Evolutionary conservation across 30 jellyfish, hydroid and myxozoan genomes (phyloP), one percentile per base, ranked within the genome.

Genomic region (Mastigias papua): DNA sequence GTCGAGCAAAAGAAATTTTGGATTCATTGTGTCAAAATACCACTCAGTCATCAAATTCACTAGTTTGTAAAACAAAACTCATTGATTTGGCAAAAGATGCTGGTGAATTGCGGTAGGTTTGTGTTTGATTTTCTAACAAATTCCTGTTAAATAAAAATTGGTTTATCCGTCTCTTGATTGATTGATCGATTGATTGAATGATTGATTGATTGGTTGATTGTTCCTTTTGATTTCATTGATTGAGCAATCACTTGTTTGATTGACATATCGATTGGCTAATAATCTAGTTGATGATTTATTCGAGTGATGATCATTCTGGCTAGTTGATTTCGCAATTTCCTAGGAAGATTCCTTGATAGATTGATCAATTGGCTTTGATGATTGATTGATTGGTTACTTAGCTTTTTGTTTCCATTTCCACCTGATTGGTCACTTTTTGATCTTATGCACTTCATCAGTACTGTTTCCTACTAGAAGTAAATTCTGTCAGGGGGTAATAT

Each of bases 61-160:
- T 84, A 21, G 71, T 23, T 60, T 34, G 73, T 17, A 84, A 70
- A 57, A 69, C 93, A 22, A 71, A 62, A 25, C 22, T 28, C 29
- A 46, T 84, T 29, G 87, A 84, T 57, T 84, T 84, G 25, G 81
- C 34, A 37, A 71, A 62, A 57, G 93, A 84, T 71, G 93, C 93
- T 17, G 81, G 70, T 21, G 93, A 84, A 15, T 50, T 84, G 73
- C 51, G 93, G 93, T 84, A n/a, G 32, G 74, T n/a, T 46, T 20
- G 57, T 73, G 27, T n/a, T 22, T 28, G 70, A 58, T 11, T 11
- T 58, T n/a, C n/a, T n/a, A n/a, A n/a, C n/a, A n/a, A n/a, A n/a
- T n/a, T n/a, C n/a, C n/a, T n/a, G n/a, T n/a, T n/a, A n/a, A n/a
- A n/a, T n/a, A n/a, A 58, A 58, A 9, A 58, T 58, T 58, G 70